Evolutionary conservation across 1,140 invertebrate species (phyloP).

Genomic region (Plectus sambesii): DNA sequence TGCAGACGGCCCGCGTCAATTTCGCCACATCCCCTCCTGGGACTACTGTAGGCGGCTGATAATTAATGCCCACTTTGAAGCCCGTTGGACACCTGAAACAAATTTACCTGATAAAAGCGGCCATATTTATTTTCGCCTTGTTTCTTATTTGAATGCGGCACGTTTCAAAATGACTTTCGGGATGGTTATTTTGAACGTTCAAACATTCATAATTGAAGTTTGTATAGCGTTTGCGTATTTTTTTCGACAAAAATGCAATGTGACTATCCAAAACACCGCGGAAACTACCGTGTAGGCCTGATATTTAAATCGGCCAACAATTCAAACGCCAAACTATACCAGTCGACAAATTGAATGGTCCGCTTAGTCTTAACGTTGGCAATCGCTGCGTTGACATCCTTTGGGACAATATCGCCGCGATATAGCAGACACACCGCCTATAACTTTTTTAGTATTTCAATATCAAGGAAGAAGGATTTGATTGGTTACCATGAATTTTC

Average conservation of each 20-base stretch:
- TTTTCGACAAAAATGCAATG: too few species aligned
- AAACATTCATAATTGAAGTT: too few species aligned
- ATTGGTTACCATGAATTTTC: slow-evolving; percentile 58
- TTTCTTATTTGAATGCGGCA: too few species aligned
- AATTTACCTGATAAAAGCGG: too few species aligned
- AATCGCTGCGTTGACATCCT: slow-evolving; percentile 48
- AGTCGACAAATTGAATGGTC: slow-evolving; percentile 37
- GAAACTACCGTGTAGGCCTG: too few species aligned
- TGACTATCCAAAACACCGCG: too few species aligned
- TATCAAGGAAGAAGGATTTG: slow-evolving; percentile 36
- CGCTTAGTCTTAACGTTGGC: slow-evolving; percentile 48
- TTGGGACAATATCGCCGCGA: slow-evolving; percentile 63
- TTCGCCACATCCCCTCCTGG: slow-evolving; percentile 68
- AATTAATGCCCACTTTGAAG: slow-evolving; percentile 58
- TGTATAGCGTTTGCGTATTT: too few species aligned
- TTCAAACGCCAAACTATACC: too few species aligned
- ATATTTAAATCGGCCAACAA: too few species aligned
- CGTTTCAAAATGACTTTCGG: too few species aligned
- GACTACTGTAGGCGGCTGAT: slow-evolving; percentile 70
- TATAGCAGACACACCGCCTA: slow-evolving; percentile 67
- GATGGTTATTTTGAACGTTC: too few species aligned
- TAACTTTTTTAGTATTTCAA: slow-evolving; percentile 1
- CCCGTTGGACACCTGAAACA: slow-evolving; percentile 36
- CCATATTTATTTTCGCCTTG: too few species aligned
- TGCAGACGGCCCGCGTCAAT: slow-evolving; percentile 55